Conservation (phyloP, 2,888 invertebrate species). For the Aricia artaxerxes region DNA sequence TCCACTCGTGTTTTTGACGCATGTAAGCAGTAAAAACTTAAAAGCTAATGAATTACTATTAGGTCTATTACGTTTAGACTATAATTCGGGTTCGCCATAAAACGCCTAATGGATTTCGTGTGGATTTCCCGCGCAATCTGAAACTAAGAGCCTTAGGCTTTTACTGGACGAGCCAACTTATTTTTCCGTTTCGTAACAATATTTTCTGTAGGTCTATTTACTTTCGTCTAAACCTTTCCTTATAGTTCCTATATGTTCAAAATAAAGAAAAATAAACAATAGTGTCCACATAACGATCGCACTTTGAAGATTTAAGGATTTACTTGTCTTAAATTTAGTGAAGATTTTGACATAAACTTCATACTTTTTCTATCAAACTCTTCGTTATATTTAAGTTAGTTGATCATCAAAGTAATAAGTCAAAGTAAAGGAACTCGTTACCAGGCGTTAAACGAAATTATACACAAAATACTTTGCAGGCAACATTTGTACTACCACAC, state of each 20-base stretch:
- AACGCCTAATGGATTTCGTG: constrained; percentile 30
- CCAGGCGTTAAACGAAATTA: too few species aligned
- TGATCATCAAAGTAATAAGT: too few species aligned
- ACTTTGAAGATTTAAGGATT: too few species aligned
- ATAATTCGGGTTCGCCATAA: constrained; percentile 11
- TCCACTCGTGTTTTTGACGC: background rate
- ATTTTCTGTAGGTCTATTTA: background rate
- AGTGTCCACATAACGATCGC: too few species aligned
- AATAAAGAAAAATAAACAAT: too few species aligned
- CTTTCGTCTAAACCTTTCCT: background rate
- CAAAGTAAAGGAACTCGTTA: too few species aligned
- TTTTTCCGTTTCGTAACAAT: background rate
- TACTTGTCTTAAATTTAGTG: too few species aligned
- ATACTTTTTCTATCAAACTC: too few species aligned
- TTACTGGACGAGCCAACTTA: background rate
- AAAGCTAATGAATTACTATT: constrained; percentile 25
- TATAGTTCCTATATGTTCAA: background rate
- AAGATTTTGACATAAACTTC: too few species aligned
- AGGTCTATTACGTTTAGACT: constrained; percentile 12
- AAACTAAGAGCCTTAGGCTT: constrained; percentile 20
- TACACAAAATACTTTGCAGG: too few species aligned
- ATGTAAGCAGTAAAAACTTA: background rate
- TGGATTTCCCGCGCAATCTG: constrained; percentile 20
- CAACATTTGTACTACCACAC: too few species aligned
- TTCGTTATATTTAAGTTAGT: too few species aligned